Conservation (phyloP, 2,888 invertebrate species). For the Agrilus cyanescens region DNA sequence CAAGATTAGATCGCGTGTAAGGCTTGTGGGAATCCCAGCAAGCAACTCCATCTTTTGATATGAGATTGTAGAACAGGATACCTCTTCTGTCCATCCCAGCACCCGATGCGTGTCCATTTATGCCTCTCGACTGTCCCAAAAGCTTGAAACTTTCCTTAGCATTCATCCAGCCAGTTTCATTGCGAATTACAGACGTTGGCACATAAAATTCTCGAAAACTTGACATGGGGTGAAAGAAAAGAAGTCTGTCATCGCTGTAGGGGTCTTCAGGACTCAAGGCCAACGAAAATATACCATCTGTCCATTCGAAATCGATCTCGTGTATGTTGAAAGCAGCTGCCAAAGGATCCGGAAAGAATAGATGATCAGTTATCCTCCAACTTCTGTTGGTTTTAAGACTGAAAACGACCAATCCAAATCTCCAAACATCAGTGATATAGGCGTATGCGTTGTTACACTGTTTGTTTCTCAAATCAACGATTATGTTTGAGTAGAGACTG, state of each 20-base stretch:
- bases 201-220: conserved; percentile 70
- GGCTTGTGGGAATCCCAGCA: conserved; percentile 71
- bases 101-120: conserved; percentile 58
- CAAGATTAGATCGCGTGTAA: conserved; percentile 50
- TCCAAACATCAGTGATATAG: conserved; percentile 60
- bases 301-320: conserved; percentile 68
- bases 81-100: conserved; percentile 59
- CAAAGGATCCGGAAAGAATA: conserved; percentile 60
- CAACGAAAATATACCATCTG: conserved; percentile 68
- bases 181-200: conserved; percentile 49
- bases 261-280: conserved; percentile 48
- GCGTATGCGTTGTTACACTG: conserved; percentile 53
- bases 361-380: conserved; percentile 58
- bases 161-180: conserved; percentile 41
- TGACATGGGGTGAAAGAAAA: conserved; percentile 75
- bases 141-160: conserved; percentile 27
- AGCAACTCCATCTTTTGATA: conserved; percentile 60
- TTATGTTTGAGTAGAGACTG: conserved; percentile 54
- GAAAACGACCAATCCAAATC: conserved; percentile 35
- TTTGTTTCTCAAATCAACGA: conserved; percentile 47
- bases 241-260: conserved; percentile 43
- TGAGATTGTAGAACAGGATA: conserved; percentile 69
- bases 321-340: conserved; percentile 64
- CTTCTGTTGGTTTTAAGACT: conserved; percentile 45
- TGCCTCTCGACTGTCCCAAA: conserved; percentile 41